A percentile compares a stretch with the other conserved stretches of the same genome.
phyloP scores from a whole-genome alignment of 53 echinoderm and acorn worm species.

The Echinarachnius parma region DNA sequence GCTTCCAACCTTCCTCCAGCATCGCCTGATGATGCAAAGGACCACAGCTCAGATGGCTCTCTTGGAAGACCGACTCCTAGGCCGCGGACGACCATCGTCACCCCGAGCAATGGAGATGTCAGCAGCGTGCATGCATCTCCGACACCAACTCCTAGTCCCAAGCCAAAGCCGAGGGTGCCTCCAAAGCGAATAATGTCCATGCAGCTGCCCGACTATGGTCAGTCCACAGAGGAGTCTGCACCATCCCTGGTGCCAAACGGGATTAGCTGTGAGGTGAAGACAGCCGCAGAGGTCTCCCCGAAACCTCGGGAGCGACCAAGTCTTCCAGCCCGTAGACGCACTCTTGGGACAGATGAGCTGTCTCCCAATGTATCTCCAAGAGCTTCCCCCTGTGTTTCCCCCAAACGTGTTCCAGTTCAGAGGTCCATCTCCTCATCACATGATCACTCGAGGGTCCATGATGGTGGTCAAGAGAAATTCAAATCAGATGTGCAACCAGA shows the following conservation, averaged over 20 bases:
- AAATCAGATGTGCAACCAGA: not conserved
- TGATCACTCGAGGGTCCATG: not conserved
- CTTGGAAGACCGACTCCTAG: conserved; percentile 25
- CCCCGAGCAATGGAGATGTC: not conserved
- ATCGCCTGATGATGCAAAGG: too few relatives aligned
- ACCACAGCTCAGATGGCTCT: not conserved
- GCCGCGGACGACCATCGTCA: conserved; percentile 36
- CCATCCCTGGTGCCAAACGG: conserved; percentile 16
- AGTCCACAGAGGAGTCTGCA: not conserved
- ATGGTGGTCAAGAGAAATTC: not conserved
- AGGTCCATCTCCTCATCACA: conserved; percentile 16
- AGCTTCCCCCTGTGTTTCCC: conserved; percentile 19
- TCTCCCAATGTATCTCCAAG: conserved; percentile 1
- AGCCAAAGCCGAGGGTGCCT: conserved; percentile 12
- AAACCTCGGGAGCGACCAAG: conserved; percentile 16
- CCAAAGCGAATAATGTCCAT: conserved; percentile 1
- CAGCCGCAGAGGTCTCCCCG: not conserved
- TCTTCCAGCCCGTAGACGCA: conserved; percentile 17
- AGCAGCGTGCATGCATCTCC: too few relatives aligned
- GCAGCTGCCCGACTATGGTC: not conserved
- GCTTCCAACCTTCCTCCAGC: too few relatives aligned
- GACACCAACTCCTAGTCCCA: too few relatives aligned
- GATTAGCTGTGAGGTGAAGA: not conserved
- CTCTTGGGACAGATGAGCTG: not conserved
- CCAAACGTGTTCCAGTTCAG: not conserved